phyloP scores from a whole-genome alignment of 2,888 invertebrate species.

The Lasioglossum villosulum region DNA sequence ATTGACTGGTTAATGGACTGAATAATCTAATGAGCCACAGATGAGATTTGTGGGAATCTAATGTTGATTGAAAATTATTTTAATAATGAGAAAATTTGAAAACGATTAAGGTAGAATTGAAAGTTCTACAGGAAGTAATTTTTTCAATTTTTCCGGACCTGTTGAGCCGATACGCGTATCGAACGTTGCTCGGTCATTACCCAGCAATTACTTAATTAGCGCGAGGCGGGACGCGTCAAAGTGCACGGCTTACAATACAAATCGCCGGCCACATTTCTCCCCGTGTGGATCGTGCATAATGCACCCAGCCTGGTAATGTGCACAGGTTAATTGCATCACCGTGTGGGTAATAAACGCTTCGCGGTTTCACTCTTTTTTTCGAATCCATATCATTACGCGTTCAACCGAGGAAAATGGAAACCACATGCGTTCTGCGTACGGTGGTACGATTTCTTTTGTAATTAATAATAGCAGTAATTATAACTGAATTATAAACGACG shows the following conservation, averaged over 20 bases:
- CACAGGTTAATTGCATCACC: conserved; percentile 29
- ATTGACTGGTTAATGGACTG: too few species aligned
- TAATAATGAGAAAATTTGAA: not conserved
- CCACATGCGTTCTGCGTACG: not conserved
- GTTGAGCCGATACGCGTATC: not conserved
- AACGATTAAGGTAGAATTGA: not conserved
- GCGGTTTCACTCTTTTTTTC: conserved; percentile 28
- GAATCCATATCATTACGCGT: conserved; percentile 4
- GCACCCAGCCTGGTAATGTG: conserved; percentile 1
- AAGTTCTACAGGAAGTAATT: not conserved
- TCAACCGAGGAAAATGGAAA: not conserved
- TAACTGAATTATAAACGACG: not conserved
- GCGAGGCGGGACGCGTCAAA: conserved; percentile 12
- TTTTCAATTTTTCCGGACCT: not conserved
- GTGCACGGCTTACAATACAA: conserved; percentile 20
- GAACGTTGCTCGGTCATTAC: conserved; percentile 2
- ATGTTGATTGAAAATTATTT: not conserved
- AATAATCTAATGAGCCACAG: not conserved
- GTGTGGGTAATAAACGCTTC: conserved; percentile 19
- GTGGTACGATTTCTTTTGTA: not conserved
- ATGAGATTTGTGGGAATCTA: not conserved
- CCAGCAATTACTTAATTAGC: conserved; percentile 38
- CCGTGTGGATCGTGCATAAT: not conserved
- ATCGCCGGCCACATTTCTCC: conserved; percentile 30
- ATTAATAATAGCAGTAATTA: not conserved